Evolutionary conservation across 2,113 vertebrate species (phyloP), one percentile per base, ranked within the genome.

Genomic region (Nycticorax nycticorax): DNA sequence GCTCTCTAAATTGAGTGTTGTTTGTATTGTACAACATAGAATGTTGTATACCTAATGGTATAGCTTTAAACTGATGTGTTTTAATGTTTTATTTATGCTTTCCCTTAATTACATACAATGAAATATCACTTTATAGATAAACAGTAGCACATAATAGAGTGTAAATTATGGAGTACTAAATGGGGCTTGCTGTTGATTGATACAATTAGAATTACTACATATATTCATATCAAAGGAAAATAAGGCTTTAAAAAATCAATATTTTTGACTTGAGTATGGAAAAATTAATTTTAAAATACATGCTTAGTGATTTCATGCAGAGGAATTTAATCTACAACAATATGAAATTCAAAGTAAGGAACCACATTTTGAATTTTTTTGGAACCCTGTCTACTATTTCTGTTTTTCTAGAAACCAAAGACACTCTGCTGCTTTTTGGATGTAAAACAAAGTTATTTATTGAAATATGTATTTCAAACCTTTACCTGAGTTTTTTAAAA

Each of bases 91-190:
- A 27, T 85, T 91, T 80, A 30, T 88, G 22, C 8, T 89, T 15
- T 79, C 14, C 5, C 20, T 89, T 82, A 88, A 94, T 96, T 94
- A 62, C 37, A 57, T 72, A 43, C 45, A 75, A 73, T 69, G 63
- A 85, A 94, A 80, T 82, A 83, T 43, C 69, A 81, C 66, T 84
- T 87, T 79, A 47, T 75, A 89, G 59, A 89, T 77, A 88, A 88
- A 80, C n/a, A 71, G 32, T 63, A 27, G 20, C 24, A 55, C 35
- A 24, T 85, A 88, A 69, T n/a, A 69, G 39, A 85, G 66, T 76
- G 41, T 77, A 92, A 88, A 88, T 93, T 86, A 74, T 63, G 37
- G 50, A 90, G 26, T 37, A 66, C 32, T 71, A 80, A 83, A 77
- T 77, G 55, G 62, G n/a, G 8, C 32, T 88, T 73, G 28, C 55